Base-by-base conservation (phyloP, 2,113 vertebrate genomes). In the Opisthocomus hoazin region DNA sequence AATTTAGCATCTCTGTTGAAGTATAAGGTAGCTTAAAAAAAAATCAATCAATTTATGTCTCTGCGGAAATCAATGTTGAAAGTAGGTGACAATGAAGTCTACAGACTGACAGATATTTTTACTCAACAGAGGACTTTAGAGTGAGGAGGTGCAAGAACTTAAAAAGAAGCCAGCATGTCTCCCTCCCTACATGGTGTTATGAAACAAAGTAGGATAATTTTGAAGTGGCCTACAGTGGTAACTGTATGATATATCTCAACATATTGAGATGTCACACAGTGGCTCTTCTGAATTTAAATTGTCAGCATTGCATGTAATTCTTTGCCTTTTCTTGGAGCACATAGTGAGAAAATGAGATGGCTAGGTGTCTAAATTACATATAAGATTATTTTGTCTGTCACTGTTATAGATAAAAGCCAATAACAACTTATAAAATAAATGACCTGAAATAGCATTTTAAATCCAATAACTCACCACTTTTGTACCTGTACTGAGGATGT, bases 151-250 rank as follows among this genome's bases (percentile, higher is more conserved):
- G 34, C 71, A 81, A 93, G 77, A 69, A 76, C 77, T 94, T 84
- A 56, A 83, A 90, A 94, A 94, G 78, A 50, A 95, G 76, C 11
- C 84, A 89, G 91, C 8, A 2, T 36, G 32, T 76, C 18, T 91
- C 21, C 36, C 34, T 83, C 68, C 36, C 53, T 70, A 80, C 39
- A 15, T 23, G 34, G 60, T 3, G 12, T 95, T 96, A 82, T 76
- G 81, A 73, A 94, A 95, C 86, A 84, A 91, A 81, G 86, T 58
- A 74, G 91, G 70, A 91, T 88, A 92, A 94, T 96, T 97, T 56
- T 97, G 10, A 96, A 97, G 89, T 91, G 60, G 85, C 76, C 91
- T 97, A 63, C 64, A 85, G 86, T 94, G 91, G 83, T 96, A 97
- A 87, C 53, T 61, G 39, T 56, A 61, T 50, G 88, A 89, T 89